A percentile compares a stretch with the other conserved stretches of the same genome.
phyloP scores from a whole-genome alignment of 2,113 vertebrate genomes.

The Oreochromis niloticus region DNA sequence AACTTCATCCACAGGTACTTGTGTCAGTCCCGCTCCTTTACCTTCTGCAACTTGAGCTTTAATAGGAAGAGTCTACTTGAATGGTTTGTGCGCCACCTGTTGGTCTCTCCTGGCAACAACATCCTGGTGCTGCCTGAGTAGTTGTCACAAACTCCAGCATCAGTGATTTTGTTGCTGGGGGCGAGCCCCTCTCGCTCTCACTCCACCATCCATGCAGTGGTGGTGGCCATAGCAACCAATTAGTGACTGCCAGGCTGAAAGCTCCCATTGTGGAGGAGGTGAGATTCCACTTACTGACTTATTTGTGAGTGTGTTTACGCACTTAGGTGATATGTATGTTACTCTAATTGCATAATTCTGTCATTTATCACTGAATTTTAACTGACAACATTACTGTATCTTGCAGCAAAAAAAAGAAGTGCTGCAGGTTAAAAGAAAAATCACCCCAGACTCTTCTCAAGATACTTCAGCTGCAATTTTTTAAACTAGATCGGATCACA shows the following conservation, averaged over 20 bases:
- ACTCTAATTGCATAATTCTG: not conserved
- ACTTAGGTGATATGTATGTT: not conserved
- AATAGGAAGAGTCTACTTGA: not conserved
- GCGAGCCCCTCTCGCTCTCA: slow-evolving; percentile 47
- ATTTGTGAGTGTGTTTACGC: not conserved
- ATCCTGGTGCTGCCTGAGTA: slow-evolving; percentile 99
- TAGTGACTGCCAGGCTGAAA: not conserved
- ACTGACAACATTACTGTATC: not conserved
- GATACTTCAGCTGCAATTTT: not conserved
- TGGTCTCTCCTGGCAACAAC: slow-evolving; percentile 84
- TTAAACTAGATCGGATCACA: not conserved
- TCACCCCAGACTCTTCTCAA: not conserved
- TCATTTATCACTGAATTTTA: not conserved
- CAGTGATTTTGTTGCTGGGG: slow-evolving; percentile 99
- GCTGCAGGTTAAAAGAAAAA: not conserved
- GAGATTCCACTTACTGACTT: not conserved
- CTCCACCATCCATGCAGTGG: not conserved
- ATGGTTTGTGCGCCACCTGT: slow-evolving; percentile 14
- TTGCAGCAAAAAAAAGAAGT: not conserved
- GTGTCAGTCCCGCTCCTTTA: not conserved
- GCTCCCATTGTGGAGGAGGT: slow-evolving; percentile 16
- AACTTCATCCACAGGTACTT: slow-evolving; percentile 91
- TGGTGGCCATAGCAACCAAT: slow-evolving; percentile 7
- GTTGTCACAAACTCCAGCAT: slow-evolving; percentile 92
- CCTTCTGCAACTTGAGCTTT: not conserved